A percentile compares a stretch with the other conserved stretches of the same genome.
Evolutionary conservation across 2,113 vertebrate species (phyloP).

Genomic region (Pleuronectes platessa): DNA sequence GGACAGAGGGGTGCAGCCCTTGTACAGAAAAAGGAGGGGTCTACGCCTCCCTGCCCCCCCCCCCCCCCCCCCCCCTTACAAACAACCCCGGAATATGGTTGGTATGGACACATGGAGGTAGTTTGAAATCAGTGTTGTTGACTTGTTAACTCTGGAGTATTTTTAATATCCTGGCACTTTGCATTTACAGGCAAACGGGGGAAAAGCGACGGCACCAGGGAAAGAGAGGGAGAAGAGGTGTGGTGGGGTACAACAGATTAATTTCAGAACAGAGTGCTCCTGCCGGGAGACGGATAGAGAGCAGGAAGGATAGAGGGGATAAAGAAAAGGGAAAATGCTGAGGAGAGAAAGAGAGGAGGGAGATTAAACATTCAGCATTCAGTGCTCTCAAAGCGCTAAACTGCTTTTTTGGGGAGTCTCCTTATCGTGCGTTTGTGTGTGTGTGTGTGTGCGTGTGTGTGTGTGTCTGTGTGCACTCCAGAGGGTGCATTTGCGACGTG

Average conservation of each 20-base stretch:
- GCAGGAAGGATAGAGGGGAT: constrained; percentile 71
- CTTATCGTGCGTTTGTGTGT: not conserved
- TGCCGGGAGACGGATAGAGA: constrained; percentile 65
- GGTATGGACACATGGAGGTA: constrained; percentile 1
- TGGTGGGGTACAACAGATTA: constrained; percentile 77
- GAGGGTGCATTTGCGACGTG: constrained; percentile 48
- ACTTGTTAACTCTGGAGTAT: not conserved
- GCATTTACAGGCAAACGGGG: constrained; percentile 16
- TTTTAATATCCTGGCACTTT: constrained; percentile 16
- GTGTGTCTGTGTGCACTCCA: constrained; percentile 12
- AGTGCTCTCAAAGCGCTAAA: constrained; percentile 58
- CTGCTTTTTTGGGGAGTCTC: constrained; percentile 52
- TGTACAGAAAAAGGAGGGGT: constrained; percentile 71
- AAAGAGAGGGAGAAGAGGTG: constrained; percentile 59
- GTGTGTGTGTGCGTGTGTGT: constrained; percentile 15
- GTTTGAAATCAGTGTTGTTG: constrained; percentile 2
- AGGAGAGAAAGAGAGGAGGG: constrained; percentile 53
- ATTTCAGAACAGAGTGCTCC: constrained; percentile 77
- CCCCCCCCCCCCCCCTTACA: constrained; percentile 8
- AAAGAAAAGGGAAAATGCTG: constrained; percentile 58
- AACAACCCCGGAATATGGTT: constrained; percentile 22
- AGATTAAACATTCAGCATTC: constrained; percentile 76
- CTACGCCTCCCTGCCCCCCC: constrained; percentile 21
- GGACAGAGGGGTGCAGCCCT: constrained; percentile 75
- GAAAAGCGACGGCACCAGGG: constrained; percentile 42